Evolutionary conservation across 2,888 invertebrate genomes (phyloP).

Genomic region (Orchesellides sinensis): DNA sequence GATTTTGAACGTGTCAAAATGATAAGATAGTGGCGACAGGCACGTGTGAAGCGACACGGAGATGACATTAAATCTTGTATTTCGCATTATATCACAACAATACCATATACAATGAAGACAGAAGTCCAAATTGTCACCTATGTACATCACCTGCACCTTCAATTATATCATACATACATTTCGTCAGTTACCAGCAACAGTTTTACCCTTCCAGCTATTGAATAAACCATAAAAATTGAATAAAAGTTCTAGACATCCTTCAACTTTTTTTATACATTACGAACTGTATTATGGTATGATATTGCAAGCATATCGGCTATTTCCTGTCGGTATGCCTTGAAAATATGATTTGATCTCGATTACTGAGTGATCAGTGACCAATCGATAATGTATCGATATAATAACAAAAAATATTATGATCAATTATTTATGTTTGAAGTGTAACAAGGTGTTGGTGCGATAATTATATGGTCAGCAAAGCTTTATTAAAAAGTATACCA

Average conservation of each 20-base stretch:
- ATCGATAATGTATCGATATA: neutral
- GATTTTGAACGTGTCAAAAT: slow-evolving; percentile 17
- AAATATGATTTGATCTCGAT: slow-evolving; percentile 10
- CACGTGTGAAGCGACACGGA: slow-evolving; percentile 34
- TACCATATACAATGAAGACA: neutral
- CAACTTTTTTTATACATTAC: slow-evolving; percentile 17
- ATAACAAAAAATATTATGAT: neutral
- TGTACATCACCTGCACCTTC: slow-evolving; percentile 11
- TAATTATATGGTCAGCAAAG: slow-evolving; percentile 16
- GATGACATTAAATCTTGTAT: slow-evolving; percentile 38
- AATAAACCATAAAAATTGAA: neutral
- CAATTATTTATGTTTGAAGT: slow-evolving; percentile 4
- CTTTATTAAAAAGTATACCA: neutral
- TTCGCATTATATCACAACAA: neutral
- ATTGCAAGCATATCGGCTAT: neutral
- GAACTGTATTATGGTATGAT: neutral
- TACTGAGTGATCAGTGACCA: neutral
- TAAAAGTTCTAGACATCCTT: slow-evolving; percentile 53
- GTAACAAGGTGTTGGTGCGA: slow-evolving; percentile 42
- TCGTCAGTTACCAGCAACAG: neutral
- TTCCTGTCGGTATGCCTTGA: slow-evolving; percentile 44
- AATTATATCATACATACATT: neutral
- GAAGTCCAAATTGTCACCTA: neutral
- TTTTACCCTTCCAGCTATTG: slow-evolving; percentile 23
- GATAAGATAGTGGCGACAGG: slow-evolving; percentile 32